Conservation (phyloP, 2,113 vertebrate species). For the Lynx canadensis region DNA sequence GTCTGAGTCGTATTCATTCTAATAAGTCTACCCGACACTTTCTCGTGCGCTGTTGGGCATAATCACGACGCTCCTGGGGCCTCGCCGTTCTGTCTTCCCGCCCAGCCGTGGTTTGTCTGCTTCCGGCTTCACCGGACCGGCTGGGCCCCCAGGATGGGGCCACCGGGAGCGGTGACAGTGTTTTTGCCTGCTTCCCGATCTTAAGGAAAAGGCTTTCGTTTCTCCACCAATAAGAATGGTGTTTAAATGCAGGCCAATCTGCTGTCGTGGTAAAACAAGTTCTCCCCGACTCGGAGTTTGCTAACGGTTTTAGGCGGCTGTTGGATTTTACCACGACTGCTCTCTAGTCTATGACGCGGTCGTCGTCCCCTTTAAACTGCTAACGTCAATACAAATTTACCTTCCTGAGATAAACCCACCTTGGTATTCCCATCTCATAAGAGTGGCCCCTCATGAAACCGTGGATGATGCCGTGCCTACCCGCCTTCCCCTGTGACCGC, state of each 20-base stretch:
- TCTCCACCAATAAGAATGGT: not conserved
- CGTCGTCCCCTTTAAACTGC: not conserved
- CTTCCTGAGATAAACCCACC: not conserved
- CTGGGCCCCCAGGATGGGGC: not conserved
- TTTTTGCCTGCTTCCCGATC: too few relatives aligned
- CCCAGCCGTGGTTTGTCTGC: fast-evolving
- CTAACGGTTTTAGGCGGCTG: not conserved
- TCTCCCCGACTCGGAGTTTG: not conserved
- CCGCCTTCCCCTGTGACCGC: fast-evolving
- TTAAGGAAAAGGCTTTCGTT: not conserved
- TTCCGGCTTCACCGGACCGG: not conserved
- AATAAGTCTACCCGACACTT: too few relatives aligned
- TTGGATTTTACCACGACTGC: not conserved
- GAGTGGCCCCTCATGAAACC: fast-evolving
- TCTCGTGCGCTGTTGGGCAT: not conserved
- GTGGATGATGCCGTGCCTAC: fast-evolving
- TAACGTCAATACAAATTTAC: not conserved
- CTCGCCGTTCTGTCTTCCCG: fast-evolving
- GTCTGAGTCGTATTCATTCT: not conserved
- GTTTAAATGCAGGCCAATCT: not conserved
- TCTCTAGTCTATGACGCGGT: not conserved
- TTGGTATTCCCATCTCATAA: not conserved
- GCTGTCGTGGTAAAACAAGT: too few relatives aligned
- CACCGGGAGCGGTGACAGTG: fast-evolving
- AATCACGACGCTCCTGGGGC: fast-evolving